These are phyloP conservation scores for Vireo altiloquus DNA, from an alignment of 2,113 vertebrate species.

Conservation along the genomic window DNA sequence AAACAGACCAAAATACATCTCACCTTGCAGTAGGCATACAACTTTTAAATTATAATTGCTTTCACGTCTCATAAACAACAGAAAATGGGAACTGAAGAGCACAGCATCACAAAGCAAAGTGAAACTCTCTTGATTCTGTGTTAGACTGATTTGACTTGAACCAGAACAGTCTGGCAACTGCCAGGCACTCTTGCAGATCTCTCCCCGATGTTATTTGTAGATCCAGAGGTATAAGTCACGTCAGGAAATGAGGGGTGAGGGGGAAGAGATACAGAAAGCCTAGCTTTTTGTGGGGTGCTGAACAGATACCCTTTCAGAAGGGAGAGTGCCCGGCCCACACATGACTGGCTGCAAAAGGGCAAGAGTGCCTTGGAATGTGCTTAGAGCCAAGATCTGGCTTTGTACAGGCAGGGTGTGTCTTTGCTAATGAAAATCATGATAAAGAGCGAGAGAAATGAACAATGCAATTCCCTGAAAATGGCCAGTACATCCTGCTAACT, in stretches of 20 bases:
- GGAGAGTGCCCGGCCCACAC: constrained; percentile 51
- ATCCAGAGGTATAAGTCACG: neutral
- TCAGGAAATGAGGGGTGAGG: neutral
- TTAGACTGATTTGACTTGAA: neutral
- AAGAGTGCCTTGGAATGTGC: constrained; percentile 56
- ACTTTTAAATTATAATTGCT: neutral
- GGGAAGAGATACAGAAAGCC: neutral
- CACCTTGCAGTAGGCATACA: neutral
- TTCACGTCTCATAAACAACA: neutral
- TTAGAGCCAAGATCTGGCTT: constrained; percentile 50
- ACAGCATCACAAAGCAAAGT: neutral
- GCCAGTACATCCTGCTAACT: neutral
- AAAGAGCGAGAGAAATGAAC: constrained; percentile 13
- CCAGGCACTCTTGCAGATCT: neutral
- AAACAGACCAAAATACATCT: neutral
- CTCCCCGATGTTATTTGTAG: neutral
- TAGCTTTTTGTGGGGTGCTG: neutral
- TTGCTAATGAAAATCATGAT: constrained; percentile 17
- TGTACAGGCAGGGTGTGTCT: constrained; percentile 42
- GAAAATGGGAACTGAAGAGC: neutral
- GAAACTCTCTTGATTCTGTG: neutral
- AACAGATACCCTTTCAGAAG: constrained; percentile 60
- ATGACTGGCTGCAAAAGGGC: constrained; percentile 56
- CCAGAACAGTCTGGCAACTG: neutral
- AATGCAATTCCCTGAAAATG: neutral